Evolutionary conservation across 2,888 invertebrate species (phyloP).

Genomic region (Serrognathus titanus): DNA sequence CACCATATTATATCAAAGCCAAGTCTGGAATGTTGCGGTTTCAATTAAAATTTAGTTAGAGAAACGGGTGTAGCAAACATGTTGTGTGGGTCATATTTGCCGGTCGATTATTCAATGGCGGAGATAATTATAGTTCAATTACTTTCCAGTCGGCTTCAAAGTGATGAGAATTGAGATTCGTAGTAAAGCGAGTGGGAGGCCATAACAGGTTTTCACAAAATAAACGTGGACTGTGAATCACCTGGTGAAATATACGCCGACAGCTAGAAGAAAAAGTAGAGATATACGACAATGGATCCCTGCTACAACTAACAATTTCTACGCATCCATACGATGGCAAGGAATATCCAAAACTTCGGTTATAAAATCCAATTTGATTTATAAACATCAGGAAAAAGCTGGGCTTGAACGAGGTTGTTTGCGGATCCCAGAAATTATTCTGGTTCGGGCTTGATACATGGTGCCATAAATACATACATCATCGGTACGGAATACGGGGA

Average conservation of each 20-base stretch:
- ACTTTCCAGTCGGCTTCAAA: neutral
- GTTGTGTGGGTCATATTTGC: slow-evolving; percentile 6
- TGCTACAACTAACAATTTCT: slow-evolving; percentile 43
- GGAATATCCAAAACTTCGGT: slow-evolving; percentile 36
- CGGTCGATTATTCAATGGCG: slow-evolving; percentile 3
- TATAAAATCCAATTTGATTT: slow-evolving; percentile 46
- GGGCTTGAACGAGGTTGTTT: slow-evolving; percentile 38
- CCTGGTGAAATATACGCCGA: slow-evolving; percentile 35
- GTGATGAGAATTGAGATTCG: too few relatives aligned
- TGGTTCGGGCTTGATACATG: slow-evolving; percentile 44
- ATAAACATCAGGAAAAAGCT: slow-evolving; percentile 43
- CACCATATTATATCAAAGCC: slow-evolving; percentile 39
- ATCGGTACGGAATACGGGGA: slow-evolving; percentile 39
- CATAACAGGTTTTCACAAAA: too few relatives aligned
- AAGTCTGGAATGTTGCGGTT: slow-evolving; percentile 39
- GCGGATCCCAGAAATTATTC: slow-evolving; percentile 45
- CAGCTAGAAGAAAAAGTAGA: slow-evolving; percentile 34
- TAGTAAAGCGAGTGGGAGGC: too few relatives aligned
- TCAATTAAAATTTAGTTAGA: slow-evolving; percentile 42
- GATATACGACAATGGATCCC: slow-evolving; percentile 33
- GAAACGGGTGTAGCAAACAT: slow-evolving; percentile 29
- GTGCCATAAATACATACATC: slow-evolving; percentile 48
- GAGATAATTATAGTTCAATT: slow-evolving; percentile 6
- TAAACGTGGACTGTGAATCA: too few relatives aligned
- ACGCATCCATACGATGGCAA: slow-evolving; percentile 30